Evolutionary conservation across 2,113 vertebrate species (phyloP).

Genomic region (Tautogolabrus adspersus): DNA sequence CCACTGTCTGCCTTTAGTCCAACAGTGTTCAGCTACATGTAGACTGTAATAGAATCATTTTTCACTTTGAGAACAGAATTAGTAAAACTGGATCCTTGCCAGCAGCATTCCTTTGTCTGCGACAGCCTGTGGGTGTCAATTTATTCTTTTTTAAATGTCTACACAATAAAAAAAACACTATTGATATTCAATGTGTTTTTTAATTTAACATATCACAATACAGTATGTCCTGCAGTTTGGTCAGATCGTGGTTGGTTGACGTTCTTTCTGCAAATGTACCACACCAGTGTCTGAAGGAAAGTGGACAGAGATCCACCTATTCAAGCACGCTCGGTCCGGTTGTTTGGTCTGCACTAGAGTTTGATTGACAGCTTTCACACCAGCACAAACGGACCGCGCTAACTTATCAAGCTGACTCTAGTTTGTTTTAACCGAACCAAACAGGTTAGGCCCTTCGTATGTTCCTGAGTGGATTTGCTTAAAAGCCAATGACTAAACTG

Average conservation of each 20-base stretch:
- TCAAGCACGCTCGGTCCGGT: no score
- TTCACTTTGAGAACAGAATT: slow-evolving; percentile 80
- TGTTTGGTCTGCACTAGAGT: no score
- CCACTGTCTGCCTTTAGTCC: slow-evolving; percentile 75
- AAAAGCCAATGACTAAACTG: slow-evolving; percentile 28
- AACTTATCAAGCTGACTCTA: no score
- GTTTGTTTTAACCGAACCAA: no score
- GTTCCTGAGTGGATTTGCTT: slow-evolving; percentile 10
- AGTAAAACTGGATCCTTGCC: slow-evolving; percentile 62
- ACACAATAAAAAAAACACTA: neutral
- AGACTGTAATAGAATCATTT: slow-evolving; percentile 82
- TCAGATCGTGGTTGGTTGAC: no score
- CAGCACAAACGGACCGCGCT: no score
- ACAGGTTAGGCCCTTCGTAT: neutral
- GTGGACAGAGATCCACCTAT: no score
- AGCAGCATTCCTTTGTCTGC: neutral
- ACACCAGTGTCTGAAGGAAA: no score
- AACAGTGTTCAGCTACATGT: slow-evolving; percentile 78
- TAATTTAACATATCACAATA: no score
- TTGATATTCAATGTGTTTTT: neutral
- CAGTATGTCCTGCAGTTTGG: no score
- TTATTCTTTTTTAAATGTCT: neutral
- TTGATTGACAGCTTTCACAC: no score
- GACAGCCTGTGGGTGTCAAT: neutral
- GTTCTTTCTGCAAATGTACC: no score